Conservation (phyloP, 2,797 vertebrate species). For the Pampus argenteus region DNA sequence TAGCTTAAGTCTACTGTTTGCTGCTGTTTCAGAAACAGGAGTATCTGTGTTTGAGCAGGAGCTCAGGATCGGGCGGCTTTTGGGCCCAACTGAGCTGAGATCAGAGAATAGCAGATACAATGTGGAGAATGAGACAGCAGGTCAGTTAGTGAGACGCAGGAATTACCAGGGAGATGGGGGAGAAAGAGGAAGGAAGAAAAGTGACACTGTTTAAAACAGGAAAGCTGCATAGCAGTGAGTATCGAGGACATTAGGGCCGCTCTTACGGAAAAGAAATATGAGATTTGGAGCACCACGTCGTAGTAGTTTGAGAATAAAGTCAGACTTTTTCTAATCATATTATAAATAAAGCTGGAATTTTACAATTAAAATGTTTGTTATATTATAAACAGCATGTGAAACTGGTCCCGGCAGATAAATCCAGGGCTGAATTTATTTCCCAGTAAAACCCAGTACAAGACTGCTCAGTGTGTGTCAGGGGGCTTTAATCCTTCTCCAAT, state of each 20-base stretch:
- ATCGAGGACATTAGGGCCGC: background rate
- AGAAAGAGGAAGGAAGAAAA: constrained; percentile 50
- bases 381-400: too few relatives aligned
- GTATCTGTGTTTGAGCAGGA: constrained; percentile 86
- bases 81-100: constrained; percentile 85
- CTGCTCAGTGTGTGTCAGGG: too few relatives aligned
- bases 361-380: background rate
- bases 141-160: constrained; percentile 37
- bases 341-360: background rate
- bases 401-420: too few relatives aligned
- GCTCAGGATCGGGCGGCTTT: constrained; percentile 83
- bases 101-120: constrained; percentile 67
- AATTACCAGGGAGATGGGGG: constrained; percentile 47
- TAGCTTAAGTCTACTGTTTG: constrained; percentile 36
- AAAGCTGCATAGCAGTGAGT: constrained; percentile 1
- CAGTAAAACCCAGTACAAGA: too few relatives aligned
- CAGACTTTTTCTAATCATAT: background rate
- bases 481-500: too few relatives aligned
- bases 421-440: too few relatives aligned
- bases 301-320: background rate
- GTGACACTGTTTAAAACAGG: constrained; percentile 64
- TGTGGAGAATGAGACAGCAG: constrained; percentile 48
- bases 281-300: background rate
- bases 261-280: background rate
- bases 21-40: constrained; percentile 83